Percentiles rank a stretch among this genome's conserved stretches.
These are phyloP conservation scores for Limnephilus rhombicus DNA, from an alignment of 2,888 invertebrate species.

Conservation along the genomic window DNA sequence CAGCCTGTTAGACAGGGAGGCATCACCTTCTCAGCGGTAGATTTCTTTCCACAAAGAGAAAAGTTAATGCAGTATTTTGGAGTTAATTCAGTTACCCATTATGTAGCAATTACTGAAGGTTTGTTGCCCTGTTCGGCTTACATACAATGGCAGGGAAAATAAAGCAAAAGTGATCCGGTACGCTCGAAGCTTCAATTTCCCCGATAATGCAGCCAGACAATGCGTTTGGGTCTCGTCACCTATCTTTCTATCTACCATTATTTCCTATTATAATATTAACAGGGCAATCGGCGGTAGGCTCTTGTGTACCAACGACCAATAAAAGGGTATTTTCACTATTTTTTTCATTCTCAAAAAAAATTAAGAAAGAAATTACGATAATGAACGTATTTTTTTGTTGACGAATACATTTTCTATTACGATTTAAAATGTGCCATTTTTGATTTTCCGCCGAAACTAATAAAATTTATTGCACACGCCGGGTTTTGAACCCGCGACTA, in stretches of 20 bases:
- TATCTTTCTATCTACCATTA: not conserved
- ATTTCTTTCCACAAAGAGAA: conserved; percentile 25
- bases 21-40: not conserved
- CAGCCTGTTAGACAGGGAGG: not conserved
- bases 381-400: no score
- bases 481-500: no score
- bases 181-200: conserved; percentile 56
- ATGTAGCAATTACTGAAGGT: conserved; percentile 58
- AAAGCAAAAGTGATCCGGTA: conserved; percentile 29
- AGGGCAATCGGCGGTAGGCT: not conserved
- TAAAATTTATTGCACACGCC: no score
- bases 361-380: no score
- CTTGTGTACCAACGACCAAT: not conserved
- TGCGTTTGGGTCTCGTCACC: conserved; percentile 13
- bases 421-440: no score
- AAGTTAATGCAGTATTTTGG: conserved; percentile 17
- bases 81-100: conserved; percentile 61
- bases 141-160: conserved; percentile 53
- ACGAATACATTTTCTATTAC: no score
- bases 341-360: no score
- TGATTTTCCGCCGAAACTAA: no score
- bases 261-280: conserved; percentile 3
- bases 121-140: conserved; percentile 42
- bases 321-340: no score
- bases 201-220: conserved; percentile 34